Evolutionary conservation across 2,113 vertebrate species (phyloP).

Genomic region (Sturnus vulgaris): DNA sequence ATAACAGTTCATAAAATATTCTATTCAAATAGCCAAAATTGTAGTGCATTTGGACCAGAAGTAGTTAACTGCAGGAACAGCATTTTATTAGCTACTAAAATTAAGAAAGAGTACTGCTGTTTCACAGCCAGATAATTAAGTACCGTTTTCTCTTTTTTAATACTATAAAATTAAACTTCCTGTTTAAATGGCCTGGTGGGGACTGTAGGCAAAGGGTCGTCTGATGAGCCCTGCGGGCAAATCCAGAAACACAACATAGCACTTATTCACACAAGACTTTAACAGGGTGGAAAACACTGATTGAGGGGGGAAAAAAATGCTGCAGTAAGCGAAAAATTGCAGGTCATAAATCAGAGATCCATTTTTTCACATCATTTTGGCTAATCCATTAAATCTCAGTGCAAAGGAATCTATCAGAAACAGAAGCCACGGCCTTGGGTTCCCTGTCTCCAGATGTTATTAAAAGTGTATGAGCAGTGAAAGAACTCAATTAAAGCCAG

Average conservation of each 20-base stretch:
- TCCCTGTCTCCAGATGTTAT: slow-evolving; percentile 55
- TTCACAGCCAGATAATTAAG: slow-evolving; percentile 85
- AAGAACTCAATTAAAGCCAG: slow-evolving; percentile 19
- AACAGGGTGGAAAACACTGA: slow-evolving; percentile 66
- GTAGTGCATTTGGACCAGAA: slow-evolving; percentile 74
- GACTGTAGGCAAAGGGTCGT: slow-evolving; percentile 69
- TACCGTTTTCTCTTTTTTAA: slow-evolving; percentile 81
- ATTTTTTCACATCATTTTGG: slow-evolving; percentile 76
- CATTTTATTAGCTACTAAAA: slow-evolving; percentile 84
- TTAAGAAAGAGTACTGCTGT: slow-evolving; percentile 82
- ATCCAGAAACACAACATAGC: slow-evolving; percentile 70
- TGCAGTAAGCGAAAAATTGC: slow-evolving; percentile 77
- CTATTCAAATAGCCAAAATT: slow-evolving; percentile 68
- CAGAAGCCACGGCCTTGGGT: slow-evolving; percentile 60
- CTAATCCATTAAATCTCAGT: slow-evolving; percentile 82
- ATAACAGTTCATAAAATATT: slow-evolving; percentile 85
- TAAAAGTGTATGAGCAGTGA: slow-evolving; percentile 20
- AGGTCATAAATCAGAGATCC: slow-evolving; percentile 82
- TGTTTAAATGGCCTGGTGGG: slow-evolving; percentile 79
- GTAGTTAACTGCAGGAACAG: slow-evolving; percentile 77
- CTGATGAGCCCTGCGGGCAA: slow-evolving; percentile 73
- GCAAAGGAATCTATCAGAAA: slow-evolving; percentile 74
- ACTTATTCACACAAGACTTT: slow-evolving; percentile 75
- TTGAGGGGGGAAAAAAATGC: slow-evolving; percentile 57
- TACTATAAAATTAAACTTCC: slow-evolving; percentile 87